Base-by-base conservation (phyloP, 2,888 invertebrate species). In the Eurytoma californica region DNA sequence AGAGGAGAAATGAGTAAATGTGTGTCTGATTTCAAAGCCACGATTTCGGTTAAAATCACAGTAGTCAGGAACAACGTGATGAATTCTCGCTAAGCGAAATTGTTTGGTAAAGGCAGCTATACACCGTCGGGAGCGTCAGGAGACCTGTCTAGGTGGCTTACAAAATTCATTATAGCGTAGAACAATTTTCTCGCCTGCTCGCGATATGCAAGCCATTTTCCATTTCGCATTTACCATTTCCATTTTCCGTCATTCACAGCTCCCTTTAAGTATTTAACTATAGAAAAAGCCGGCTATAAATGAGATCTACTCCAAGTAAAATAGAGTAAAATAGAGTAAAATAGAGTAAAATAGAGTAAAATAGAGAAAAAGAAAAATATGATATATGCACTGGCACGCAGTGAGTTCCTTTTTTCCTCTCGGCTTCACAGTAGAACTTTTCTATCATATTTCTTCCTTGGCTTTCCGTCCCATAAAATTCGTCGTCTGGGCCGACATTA, bases 401-500 rank as follows among this genome's bases (percentile, higher is more conserved):
- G 53, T 49, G 20, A 72, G 67, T 72, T 66, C 60, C 66, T 77
- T 72, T 72, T 77, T 72, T 77, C 58, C 77, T 77, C 69, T 72
- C 66, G 72, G 66, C 72, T 77, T 77, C 77, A 77, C 72, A 72
- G 72, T 60, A 18, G 72, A 72, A 72, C 77, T 77, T 77, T 53
- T 66, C 66, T 73, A 69, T 73, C 78, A 69, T 79, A 79, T 79
- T 73, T 79, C 73, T 73, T 63, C 63, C 78, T 73, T 53, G 47
- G 63, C 73, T 79, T 79, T 79, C 78, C 78, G 39, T 79, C 55
- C 73, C 78, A 79, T 79, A 79, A 79, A 79, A 79, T 79, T 79
- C 73, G 73, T 79, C 73, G 78, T 73, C 78, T 73, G 68, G 63
- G 47, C 63, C 68, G 73, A 79, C 78, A 69, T 79, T 79, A 73